These are phyloP conservation scores for Dromococcyx pavoninus DNA, from an alignment of 2,797 vertebrate species.

Conservation along the genomic window DNA sequence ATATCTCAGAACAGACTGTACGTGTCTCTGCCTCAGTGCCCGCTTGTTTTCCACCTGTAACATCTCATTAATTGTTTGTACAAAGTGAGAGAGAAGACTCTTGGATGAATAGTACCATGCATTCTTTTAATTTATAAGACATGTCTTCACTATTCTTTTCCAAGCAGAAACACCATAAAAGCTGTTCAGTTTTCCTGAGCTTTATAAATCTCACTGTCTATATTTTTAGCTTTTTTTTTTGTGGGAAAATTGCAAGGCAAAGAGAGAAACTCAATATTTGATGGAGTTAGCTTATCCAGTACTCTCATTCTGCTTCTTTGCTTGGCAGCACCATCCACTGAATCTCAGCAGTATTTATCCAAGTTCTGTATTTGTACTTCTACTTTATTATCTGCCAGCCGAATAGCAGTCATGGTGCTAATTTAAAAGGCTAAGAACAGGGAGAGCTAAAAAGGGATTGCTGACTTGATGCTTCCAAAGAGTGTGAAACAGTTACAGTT, in stretches of 20 bases:
- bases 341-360: not conserved
- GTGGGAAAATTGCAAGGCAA: not conserved
- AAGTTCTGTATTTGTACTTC: conserved; percentile 7
- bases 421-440: conserved; percentile 23
- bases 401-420: not conserved
- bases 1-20: not conserved
- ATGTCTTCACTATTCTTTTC: not conserved
- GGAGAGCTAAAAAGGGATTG: conserved; percentile 4
- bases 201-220: not conserved
- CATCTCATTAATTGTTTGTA: not conserved
- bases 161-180: not conserved
- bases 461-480: conserved; percentile 20
- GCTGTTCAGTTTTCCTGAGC: not conserved
- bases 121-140: not conserved
- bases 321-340: not conserved
- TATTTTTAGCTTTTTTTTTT: not conserved
- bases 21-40: not conserved
- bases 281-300: not conserved
- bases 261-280: not conserved
- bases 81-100: not conserved
- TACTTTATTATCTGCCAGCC: not conserved
- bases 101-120: not conserved
- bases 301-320: not conserved
- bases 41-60: not conserved
- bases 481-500: conserved; percentile 30